A percentile compares a stretch with the other conserved stretches of the same genome.
Evolutionary conservation across 1,140 invertebrate genomes (phyloP).

Genomic region (Dendroctonus valens): DNA sequence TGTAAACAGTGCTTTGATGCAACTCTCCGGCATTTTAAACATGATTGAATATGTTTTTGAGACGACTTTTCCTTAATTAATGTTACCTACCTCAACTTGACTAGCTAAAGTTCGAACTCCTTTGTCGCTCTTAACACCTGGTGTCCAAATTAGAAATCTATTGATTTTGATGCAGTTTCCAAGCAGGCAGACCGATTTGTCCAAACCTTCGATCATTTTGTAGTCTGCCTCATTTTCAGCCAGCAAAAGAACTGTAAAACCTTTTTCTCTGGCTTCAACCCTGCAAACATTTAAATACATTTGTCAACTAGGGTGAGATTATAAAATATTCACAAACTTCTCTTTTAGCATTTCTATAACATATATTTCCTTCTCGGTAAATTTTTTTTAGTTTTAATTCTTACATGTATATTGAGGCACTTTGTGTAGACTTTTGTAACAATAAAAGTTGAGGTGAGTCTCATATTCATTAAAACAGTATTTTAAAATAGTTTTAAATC

Average conservation of each 20-base stretch:
- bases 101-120: constrained; percentile 41
- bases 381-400: constrained; percentile 6
- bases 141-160: constrained; percentile 48
- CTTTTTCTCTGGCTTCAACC: constrained; percentile 36
- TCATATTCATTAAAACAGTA: too few species aligned
- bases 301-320: too few species aligned
- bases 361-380: too few species aligned
- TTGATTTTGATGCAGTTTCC: constrained; percentile 40
- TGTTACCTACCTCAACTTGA: constrained; percentile 42
- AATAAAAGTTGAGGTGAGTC: too few species aligned
- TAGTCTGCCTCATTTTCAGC: constrained; percentile 46
- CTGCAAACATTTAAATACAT: constrained; percentile 20
- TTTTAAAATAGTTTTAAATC: too few species aligned
- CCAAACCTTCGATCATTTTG: constrained; percentile 47
- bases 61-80: too few species aligned
- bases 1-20: too few species aligned
- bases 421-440: too few species aligned
- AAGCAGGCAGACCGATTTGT: constrained; percentile 46
- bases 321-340: too few species aligned
- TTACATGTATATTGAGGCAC: not conserved
- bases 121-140: constrained; percentile 34
- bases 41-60: too few species aligned
- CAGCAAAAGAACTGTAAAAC: constrained; percentile 48
- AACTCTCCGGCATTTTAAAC: not conserved
- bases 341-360: too few species aligned